Conservation (phyloP, 2,888 invertebrate species). For the Catotricha subobsoleta region DNA sequence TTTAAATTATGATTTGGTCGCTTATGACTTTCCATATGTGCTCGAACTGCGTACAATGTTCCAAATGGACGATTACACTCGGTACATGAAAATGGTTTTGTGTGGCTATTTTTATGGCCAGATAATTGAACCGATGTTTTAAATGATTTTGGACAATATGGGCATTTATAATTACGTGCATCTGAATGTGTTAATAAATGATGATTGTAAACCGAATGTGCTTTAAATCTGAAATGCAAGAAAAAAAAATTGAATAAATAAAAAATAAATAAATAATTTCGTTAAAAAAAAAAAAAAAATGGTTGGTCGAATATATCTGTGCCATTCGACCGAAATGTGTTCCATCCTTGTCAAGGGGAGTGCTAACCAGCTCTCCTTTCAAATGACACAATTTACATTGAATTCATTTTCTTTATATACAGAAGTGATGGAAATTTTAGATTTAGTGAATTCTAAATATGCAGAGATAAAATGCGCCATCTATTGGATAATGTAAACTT, state of each 20-base stretch:
- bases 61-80: conserved; percentile 64
- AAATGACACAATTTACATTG: conserved; percentile 42
- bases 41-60: conserved; percentile 55
- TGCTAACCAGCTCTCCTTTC: conserved; percentile 96
- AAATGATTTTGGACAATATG: conserved; percentile 59
- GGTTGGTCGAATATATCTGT: conserved; percentile 3
- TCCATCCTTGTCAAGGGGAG: conserved; percentile 36
- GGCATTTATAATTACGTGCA: conserved; percentile 56
- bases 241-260: background rate
- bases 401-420: background rate
- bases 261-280: conserved; percentile 2
- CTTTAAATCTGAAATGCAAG: conserved; percentile 42
- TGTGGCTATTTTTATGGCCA: conserved; percentile 65
- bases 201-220: conserved; percentile 62
- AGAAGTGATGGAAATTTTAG: background rate
- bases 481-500: conserved; percentile 1
- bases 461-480: background rate
- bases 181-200: conserved; percentile 58
- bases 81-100: conserved; percentile 59
- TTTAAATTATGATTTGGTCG: conserved; percentile 46
- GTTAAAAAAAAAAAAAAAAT: conserved; percentile 3
- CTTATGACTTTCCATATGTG: conserved; percentile 57
- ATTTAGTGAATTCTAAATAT: conserved; percentile 3
- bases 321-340: conserved; percentile 7
- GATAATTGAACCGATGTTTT: conserved; percentile 63